phyloP scores from a whole-genome alignment of 2,797 vertebrate species.

The Sebastiscus albofasciatus region DNA sequence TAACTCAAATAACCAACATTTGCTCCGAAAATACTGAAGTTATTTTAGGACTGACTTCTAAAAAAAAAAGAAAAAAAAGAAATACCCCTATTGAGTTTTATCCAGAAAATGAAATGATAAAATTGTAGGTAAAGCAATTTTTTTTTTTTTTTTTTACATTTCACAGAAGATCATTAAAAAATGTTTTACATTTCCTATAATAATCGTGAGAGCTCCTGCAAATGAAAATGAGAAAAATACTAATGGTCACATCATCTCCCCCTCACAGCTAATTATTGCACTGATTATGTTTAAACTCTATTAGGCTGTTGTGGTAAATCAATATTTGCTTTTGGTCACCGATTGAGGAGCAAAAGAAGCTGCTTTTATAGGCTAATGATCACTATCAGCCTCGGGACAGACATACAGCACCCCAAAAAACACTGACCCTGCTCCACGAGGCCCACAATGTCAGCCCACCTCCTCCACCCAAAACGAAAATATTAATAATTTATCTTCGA shows the following conservation, averaged over 20 bases:
- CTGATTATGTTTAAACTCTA: conserved; percentile 40
- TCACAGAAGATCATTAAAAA: background rate
- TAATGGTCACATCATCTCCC: background rate
- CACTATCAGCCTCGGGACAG: conserved; percentile 69
- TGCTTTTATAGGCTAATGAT: conserved; percentile 69
- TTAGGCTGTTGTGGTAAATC: conserved; percentile 59
- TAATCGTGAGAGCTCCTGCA: background rate
- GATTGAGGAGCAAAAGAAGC: conserved; percentile 49
- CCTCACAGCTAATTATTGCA: conserved; percentile 28
- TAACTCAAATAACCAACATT: background rate
- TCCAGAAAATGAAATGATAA: background rate
- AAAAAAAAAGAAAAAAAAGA: background rate
- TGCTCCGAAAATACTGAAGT: background rate
- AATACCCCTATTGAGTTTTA: background rate
- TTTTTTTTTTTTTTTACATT: no score
- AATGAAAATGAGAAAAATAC: background rate
- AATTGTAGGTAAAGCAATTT: background rate
- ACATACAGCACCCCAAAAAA: conserved; percentile 66
- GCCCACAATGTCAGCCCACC: conserved; percentile 52
- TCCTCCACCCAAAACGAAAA: conserved; percentile 44
- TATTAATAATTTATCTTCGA: conserved; percentile 91
- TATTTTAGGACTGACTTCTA: background rate
- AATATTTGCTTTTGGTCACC: conserved; percentile 68
- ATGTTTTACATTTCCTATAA: background rate
- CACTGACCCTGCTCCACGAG: conserved; percentile 42